Percentiles rank a stretch among this genome's conserved stretches.
phyloP scores from a whole-genome alignment of 1,140 invertebrate species.

The Platorchestia sp. region DNA sequence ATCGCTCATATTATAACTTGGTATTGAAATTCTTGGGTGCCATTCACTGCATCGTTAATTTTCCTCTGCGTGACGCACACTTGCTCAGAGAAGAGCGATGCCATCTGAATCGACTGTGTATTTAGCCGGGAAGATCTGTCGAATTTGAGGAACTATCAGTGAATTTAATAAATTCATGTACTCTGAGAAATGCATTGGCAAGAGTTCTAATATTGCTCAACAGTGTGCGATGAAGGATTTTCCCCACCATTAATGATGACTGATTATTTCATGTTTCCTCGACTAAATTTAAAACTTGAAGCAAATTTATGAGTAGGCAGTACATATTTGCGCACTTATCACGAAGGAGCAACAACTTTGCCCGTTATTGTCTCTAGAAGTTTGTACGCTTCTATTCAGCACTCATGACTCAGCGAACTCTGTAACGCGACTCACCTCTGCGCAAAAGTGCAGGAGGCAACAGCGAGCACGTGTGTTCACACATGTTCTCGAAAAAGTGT shows the following conservation, averaged over 20 bases:
- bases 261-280: neutral
- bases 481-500: neutral
- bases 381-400: neutral
- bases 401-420: too few species aligned
- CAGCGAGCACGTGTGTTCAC: neutral
- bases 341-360: neutral
- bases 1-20: neutral
- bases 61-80: neutral
- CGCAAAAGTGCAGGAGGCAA: neutral
- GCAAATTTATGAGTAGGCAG: neutral
- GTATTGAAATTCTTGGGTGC: neutral
- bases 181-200: neutral
- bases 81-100: neutral
- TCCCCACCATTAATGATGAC: neutral
- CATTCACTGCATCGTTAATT: neutral
- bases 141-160: neutral
- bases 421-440: neutral
- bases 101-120: neutral
- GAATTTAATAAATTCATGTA: neutral
- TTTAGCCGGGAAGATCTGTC: neutral
- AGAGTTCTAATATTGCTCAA: neutral
- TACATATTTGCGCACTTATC: neutral
- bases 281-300: neutral
- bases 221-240: neutral
- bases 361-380: neutral